phyloP scores from a whole-genome alignment of 2,888 invertebrate genomes.

The Microchrysa polita region DNA sequence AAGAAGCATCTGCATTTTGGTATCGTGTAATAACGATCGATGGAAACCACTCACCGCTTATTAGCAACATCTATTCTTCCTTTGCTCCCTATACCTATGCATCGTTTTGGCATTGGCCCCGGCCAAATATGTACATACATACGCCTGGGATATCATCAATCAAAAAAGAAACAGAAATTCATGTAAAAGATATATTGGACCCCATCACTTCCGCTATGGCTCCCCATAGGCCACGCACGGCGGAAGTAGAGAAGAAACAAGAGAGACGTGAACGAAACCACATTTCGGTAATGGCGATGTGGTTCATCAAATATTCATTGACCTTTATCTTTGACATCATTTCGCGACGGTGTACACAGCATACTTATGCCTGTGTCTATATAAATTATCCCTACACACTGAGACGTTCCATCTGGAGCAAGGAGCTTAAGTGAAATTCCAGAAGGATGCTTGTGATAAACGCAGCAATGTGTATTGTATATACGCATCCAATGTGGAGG shows the following conservation, averaged over 20 bases:
- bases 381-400: not conserved
- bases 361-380: not conserved
- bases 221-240: constrained; percentile 6
- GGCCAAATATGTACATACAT: not conserved
- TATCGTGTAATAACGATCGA: not conserved
- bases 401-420: not conserved
- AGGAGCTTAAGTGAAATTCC: not conserved
- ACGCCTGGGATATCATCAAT: constrained; percentile 27
- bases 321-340: constrained; percentile 34
- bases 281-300: not conserved
- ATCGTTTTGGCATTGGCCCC: no score
- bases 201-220: constrained; percentile 19
- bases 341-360: constrained; percentile 10
- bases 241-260: no score
- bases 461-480: no score
- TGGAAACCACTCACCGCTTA: not conserved
- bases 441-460: not conserved
- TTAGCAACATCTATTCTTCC: not conserved
- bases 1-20: not conserved
- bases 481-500: not conserved
- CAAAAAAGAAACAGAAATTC: constrained; percentile 17
- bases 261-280: not conserved
- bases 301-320: constrained; percentile 39
- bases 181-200: constrained; percentile 17
- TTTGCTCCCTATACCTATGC: no score